Evolutionary conservation across 1,140 invertebrate genomes (phyloP).

Genomic region (Sipha flava): DNA sequence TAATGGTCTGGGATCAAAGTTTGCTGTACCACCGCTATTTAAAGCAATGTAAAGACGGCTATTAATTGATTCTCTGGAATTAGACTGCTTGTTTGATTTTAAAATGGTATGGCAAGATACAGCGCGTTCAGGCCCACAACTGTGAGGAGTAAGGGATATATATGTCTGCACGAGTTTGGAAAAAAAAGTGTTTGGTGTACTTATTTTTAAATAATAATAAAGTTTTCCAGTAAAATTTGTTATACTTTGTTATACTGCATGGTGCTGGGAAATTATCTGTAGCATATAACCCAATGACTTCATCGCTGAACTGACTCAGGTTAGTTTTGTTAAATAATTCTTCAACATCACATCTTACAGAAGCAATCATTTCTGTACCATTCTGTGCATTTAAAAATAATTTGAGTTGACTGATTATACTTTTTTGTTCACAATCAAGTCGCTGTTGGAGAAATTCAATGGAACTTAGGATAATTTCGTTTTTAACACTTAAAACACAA

Average conservation of each 20-base stretch:
- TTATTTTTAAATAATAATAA: too few species aligned
- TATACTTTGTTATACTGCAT: too few species aligned
- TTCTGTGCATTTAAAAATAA: too few species aligned
- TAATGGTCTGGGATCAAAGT: neutral
- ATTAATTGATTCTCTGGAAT: too few species aligned
- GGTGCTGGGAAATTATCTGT: too few species aligned
- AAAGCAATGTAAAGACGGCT: too few species aligned
- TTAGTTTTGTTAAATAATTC: too few species aligned
- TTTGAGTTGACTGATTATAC: neutral
- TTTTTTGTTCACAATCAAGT: neutral
- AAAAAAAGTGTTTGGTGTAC: neutral
- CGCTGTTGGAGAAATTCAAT: neutral
- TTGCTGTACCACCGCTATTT: too few species aligned
- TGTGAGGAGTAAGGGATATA: neutral
- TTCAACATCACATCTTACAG: too few species aligned
- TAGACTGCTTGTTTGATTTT: too few species aligned
- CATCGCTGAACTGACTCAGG: too few species aligned
- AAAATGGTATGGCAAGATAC: neutral
- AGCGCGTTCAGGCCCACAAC: neutral
- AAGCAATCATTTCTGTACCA: too few species aligned
- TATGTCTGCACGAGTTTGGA: neutral
- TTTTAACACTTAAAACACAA: neutral
- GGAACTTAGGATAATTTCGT: neutral
- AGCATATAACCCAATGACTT: neutral
- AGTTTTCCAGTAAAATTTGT: neutral